Evolutionary conservation across 2,113 vertebrate genomes (phyloP), one percentile per base, ranked within the genome.

Genomic region (Cacatua alba): DNA sequence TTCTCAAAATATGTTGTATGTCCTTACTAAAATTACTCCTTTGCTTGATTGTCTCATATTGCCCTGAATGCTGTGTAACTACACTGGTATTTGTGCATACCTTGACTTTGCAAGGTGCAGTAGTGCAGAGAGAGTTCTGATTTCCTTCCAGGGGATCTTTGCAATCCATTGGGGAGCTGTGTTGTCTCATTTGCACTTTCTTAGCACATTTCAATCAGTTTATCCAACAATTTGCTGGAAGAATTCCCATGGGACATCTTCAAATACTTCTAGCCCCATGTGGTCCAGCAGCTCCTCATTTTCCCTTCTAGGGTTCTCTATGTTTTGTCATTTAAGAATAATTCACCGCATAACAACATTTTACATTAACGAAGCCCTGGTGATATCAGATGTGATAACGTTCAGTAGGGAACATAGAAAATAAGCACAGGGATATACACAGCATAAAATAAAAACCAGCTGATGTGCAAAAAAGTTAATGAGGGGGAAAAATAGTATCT

Each of bases 351-450:
- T 59, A 90, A 91, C 86, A 78, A 82, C 65, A 24, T 82, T 95
- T 81, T 97, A 82, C 85, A 85, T 94, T 97, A 97, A 97, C 88
- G 95, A 97, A 94, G 88, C 86, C 94, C 95, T 95, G 44, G 76
- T 76, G 91, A 80, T 75, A 83, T 69, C 63, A 91, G 68, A 70
- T 64, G 57, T 53, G 90, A 77, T 86, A 72, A 75, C 28, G n/a
- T 48, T 86, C 94, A 81, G 82, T 60, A 48, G 89, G 89, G 88
- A 97, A 26, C 69, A 39, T 9, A 74, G 68, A 29, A 93, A 92
- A 94, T 88, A 92, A 90, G 69, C 53, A 51, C 53, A 78, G 57
- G 88, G 88, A 77, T 89, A 55, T 21, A 60, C 10, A 64, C 21
- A 29, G 52, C 62, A 80, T 78, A 87, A 95, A 93, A 31, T 23